phyloP scores from a whole-genome alignment of 2,888 invertebrate genomes.

The Pyrrhia umbra region DNA sequence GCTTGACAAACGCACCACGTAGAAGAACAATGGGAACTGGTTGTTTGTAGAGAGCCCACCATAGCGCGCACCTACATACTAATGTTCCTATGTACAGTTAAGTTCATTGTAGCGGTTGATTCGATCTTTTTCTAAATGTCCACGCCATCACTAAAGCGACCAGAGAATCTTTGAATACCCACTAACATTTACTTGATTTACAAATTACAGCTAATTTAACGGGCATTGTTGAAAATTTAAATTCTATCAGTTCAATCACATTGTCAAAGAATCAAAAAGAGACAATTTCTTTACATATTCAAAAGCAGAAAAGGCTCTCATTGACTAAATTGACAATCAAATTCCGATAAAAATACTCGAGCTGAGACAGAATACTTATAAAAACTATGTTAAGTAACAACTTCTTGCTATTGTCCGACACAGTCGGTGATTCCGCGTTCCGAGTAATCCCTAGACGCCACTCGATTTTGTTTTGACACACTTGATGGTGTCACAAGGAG shows the following conservation, averaged over 20 bases:
- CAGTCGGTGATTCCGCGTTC: slow-evolving; percentile 74
- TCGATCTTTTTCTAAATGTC: slow-evolving; percentile 51
- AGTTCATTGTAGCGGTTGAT: slow-evolving; percentile 53
- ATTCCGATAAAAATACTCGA: slow-evolving; percentile 59
- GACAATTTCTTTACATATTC: slow-evolving; percentile 52
- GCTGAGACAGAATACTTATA: slow-evolving; percentile 60
- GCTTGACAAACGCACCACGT: slow-evolving; percentile 67
- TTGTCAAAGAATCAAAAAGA: slow-evolving; percentile 43
- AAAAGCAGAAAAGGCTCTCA: slow-evolving; percentile 53
- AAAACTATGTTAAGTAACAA: slow-evolving; percentile 62
- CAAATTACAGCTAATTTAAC: slow-evolving; percentile 49
- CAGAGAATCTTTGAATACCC: slow-evolving; percentile 4
- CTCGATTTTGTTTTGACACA: slow-evolving; percentile 89
- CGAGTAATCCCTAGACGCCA: slow-evolving; percentile 83
- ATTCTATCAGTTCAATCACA: slow-evolving; percentile 45
- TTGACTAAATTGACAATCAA: slow-evolving; percentile 57
- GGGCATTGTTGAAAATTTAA: slow-evolving; percentile 45
- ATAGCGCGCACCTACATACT: slow-evolving; percentile 62
- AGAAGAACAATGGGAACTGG: slow-evolving; percentile 70
- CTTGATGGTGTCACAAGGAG: slow-evolving; percentile 76
- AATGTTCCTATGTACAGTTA: slow-evolving; percentile 61
- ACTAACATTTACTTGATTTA: slow-evolving; percentile 27
- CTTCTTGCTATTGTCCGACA: slow-evolving; percentile 67
- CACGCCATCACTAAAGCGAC: background rate
- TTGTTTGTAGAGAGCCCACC: slow-evolving; percentile 66